Evolutionary conservation across 2,113 vertebrate genomes (phyloP), one percentile per base, ranked within the genome.

Genomic region (Pao palembangensis): DNA sequence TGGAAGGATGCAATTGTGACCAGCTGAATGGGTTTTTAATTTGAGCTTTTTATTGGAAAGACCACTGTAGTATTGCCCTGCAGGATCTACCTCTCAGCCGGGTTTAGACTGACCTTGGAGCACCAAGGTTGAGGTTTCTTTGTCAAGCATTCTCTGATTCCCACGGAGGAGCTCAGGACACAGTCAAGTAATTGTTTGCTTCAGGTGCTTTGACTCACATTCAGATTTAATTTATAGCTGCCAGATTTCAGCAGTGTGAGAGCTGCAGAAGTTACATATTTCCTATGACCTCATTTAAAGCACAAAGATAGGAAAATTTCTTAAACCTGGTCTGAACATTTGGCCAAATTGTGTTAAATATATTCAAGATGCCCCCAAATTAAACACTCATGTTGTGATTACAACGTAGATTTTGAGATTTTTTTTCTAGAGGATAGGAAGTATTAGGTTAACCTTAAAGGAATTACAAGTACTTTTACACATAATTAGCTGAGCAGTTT

Each of bases 11-110:
- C 80, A 71, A 78, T 80, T 71, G 81, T 62, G 48, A 69, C 58
- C 4, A 48, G 51, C 65, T 55, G 72, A 79, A 83, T 79, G 74
- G 70, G 6, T 69, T 81, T 85, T 85, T 83, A 85, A 88, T 81
- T 81, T 64, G 58, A 53, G 68, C 76, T 72, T 79, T 69, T 79
- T 77, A 82, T 75, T 81, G 80, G 80, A 78, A 57, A 55, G 60
- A 69, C 51, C 64, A 55, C 49, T 20, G 68, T 17, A 57, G 50
- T 50, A 21, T 61, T 61, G 73, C 70, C 77, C 75, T 79, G 51
- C 50, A 73, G 75, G 69, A 72, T 75, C 52, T 19, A 70, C 10
- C 2, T 4, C 57, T 71, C 63, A 58, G 61, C 48, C 64, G 50
- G 52, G 50, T 66, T 66, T n/a, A 59, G 56, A 47, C 15, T 78